A percentile compares a stretch with the other conserved stretches of the same genome.
phyloP scores from a whole-genome alignment of 1,140 invertebrate species.

The Stegodyphus dumicola region DNA sequence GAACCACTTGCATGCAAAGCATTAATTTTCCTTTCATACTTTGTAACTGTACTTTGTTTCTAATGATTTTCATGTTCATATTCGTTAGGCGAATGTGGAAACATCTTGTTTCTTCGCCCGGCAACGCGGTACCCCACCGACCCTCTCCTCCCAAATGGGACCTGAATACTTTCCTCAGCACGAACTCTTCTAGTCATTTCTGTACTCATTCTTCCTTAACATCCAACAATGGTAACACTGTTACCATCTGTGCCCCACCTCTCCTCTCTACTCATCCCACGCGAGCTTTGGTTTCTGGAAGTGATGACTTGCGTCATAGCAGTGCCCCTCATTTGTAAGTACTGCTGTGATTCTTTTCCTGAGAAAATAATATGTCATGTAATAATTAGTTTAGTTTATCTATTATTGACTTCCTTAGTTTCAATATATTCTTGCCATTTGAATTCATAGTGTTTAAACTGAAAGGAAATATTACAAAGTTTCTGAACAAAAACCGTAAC shows the following conservation, averaged over 20 bases:
- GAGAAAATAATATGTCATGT: not conserved
- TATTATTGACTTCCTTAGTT: not conserved
- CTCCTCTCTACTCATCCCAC: not conserved
- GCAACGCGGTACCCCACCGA: conserved; percentile 11
- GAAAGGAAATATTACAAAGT: not conserved
- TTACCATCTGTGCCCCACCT: conserved; percentile 22
- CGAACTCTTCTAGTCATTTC: conserved; percentile 2
- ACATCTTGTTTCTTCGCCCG: conserved; percentile 47
- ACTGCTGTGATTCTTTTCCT: not conserved
- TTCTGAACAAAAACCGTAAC: too few relatives aligned
- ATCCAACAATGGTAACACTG: conserved; percentile 14
- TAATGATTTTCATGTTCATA: too few relatives aligned
- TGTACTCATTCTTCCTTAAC: not conserved
- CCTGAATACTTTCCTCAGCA: conserved; percentile 42
- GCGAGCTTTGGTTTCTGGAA: not conserved
- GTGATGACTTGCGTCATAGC: conserved; percentile 8
- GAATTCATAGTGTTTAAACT: too few relatives aligned
- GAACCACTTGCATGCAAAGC: too few relatives aligned
- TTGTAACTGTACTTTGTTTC: too few relatives aligned
- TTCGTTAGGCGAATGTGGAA: conserved; percentile 28
- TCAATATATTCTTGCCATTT: not conserved
- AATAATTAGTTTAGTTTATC: not conserved
- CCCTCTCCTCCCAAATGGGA: conserved; percentile 40
- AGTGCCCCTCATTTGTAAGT: conserved; percentile 50
- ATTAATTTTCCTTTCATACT: too few relatives aligned